A percentile compares a stretch with the other conserved stretches of the same genome.
Evolutionary conservation across 1,140 invertebrate species (phyloP).

Genomic region (Dinoponera quadriceps): DNA sequence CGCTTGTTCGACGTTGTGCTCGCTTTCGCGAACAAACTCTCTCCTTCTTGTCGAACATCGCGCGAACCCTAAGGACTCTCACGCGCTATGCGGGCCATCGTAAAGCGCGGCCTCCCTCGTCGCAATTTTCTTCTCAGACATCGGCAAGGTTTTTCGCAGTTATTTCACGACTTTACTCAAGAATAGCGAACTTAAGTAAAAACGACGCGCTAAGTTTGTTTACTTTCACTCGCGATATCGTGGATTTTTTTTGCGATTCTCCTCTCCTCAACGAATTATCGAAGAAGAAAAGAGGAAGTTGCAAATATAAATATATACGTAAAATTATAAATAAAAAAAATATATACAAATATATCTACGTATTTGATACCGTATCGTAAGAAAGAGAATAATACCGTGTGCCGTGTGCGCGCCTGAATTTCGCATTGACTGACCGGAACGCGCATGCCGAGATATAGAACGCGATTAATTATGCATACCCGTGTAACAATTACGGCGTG

Average conservation of each 20-base stretch:
- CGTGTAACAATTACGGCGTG: conserved; percentile 31
- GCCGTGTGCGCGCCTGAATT: background rate
- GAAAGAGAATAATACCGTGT: background rate
- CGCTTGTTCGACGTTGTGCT: conserved; percentile 45
- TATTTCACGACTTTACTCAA: background rate
- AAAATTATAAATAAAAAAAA: background rate
- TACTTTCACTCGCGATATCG: no score
- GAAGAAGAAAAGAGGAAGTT: no score
- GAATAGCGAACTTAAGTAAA: background rate
- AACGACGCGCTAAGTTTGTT: background rate
- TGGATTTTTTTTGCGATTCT: no score
- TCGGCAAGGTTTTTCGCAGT: background rate
- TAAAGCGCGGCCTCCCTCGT: conserved; percentile 14
- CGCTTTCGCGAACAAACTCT: conserved; percentile 43
- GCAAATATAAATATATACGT: background rate
- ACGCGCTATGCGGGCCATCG: background rate
- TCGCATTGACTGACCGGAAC: background rate
- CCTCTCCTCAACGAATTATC: background rate
- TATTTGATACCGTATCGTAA: background rate
- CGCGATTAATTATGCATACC: conserved; percentile 33
- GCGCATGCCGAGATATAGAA: background rate
- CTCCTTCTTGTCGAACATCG: conserved; percentile 38
- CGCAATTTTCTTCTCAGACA: conserved; percentile 13
- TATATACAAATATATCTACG: background rate
- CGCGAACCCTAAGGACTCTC: background rate